These are phyloP conservation scores for Arremon brunneinucha DNA, from an alignment of 2,797 vertebrate species.

Conservation along the genomic window DNA sequence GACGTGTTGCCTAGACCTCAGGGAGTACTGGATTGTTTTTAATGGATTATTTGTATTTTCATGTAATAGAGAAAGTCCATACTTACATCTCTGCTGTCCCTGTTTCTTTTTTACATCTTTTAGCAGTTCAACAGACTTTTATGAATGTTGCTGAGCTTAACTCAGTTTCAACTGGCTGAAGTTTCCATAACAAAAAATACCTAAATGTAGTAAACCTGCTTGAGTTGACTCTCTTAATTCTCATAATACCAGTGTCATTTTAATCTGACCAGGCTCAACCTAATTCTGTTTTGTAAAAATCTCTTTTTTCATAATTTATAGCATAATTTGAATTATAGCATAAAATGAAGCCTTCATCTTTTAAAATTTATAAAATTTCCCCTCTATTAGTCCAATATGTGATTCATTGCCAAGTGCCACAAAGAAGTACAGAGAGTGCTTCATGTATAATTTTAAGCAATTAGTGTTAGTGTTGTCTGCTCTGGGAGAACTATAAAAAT, in stretches of 20 bases:
- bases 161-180: not conserved
- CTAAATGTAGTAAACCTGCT: not conserved
- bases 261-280: not conserved
- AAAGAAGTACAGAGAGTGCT: not conserved
- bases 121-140: not conserved
- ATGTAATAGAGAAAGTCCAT: not conserved
- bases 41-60: not conserved
- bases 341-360: not conserved
- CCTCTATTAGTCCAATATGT: not conserved
- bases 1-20: not conserved
- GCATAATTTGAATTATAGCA: no score
- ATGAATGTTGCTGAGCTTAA: not conserved
- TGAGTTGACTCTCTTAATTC: not conserved
- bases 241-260: not conserved
- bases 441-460: not conserved
- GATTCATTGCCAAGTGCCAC: not conserved
- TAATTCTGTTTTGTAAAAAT: not conserved
- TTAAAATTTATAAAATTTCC: not conserved
- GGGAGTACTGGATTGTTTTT: not conserved
- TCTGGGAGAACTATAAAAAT: not conserved
- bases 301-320: not conserved
- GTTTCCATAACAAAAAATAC: not conserved
- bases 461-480: not conserved
- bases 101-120: not conserved
- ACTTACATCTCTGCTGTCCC: not conserved